These are phyloP conservation scores for Flexamia atlantica DNA, from an alignment of 2,888 invertebrate species.

Conservation along the genomic window DNA sequence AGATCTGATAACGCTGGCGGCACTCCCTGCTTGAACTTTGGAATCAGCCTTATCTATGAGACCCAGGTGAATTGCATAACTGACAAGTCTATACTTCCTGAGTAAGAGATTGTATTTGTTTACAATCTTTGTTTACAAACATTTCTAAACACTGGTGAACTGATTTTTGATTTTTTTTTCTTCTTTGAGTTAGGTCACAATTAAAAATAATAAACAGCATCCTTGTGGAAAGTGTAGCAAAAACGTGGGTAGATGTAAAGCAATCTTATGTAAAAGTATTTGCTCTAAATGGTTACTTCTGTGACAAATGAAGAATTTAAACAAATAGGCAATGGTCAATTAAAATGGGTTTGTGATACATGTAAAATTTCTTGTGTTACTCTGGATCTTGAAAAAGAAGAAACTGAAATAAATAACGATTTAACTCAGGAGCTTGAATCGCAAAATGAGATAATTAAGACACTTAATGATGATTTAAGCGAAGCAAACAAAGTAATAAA, in stretches of 20 bases:
- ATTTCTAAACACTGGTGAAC: too few species aligned
- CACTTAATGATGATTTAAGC: not conserved
- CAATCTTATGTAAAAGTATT: slow-evolving; percentile 3
- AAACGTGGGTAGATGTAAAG: too few species aligned
- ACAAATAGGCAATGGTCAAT: not conserved
- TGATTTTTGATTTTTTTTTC: too few species aligned
- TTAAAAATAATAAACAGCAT: too few species aligned
- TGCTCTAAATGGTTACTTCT: slow-evolving; percentile 16
- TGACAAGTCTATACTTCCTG: not conserved
- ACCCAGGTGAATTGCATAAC: not conserved
- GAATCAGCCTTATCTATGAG: not conserved
- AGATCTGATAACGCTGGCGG: not conserved
- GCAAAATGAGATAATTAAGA: slow-evolving; percentile 10
- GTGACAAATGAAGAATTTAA: not conserved
- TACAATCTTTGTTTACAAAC: too few species aligned
- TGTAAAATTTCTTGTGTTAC: not conserved
- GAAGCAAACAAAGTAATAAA: not conserved
- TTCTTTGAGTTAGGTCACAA: too few species aligned
- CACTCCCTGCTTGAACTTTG: not conserved
- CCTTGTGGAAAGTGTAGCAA: too few species aligned
- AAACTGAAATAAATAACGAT: not conserved
- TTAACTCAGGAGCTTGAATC: not conserved
- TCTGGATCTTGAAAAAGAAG: not conserved
- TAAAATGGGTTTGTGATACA: not conserved
- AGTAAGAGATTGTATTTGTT: not conserved